Base-by-base conservation (phyloP, 2,113 vertebrate genomes). In the Uropsilus gracilis region DNA sequence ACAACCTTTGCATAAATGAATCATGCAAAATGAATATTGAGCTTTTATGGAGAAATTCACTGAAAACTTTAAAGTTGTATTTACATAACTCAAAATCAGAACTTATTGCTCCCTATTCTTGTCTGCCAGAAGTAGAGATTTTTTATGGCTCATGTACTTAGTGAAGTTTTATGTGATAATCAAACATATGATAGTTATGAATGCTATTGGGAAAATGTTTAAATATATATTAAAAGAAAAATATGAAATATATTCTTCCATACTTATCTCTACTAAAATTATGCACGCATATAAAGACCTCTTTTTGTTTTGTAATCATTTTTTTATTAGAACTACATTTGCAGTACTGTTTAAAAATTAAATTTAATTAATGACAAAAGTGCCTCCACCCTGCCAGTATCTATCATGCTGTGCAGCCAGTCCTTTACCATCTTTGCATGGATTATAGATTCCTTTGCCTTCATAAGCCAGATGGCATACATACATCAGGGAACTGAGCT, bases 41-140 rank as follows among this genome's bases (percentile, higher is more conserved):
- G 16, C 42, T 87, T 78, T 86, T 94, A 66, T 59, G 82, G 86
- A 75, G 69, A 86, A 69, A 69, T 48, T 96, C 22, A 83, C 24
- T 75, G 30, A 18, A 44, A 89, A 18, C 6, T 86, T 72, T 16
- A 66, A 44, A 37, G 13, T 64, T 82, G 20, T 6, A 42, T 76
- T 93, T 59, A 88, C 28, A 77, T 85, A 46, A 55, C 16, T 84
- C 16, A 72, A 81, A 91, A 75, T 81, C 81, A 81, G 37, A 20
- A 8, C 24, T 44, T 6, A 82, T 44, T 6, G 77, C 48, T 11
- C n/a, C 24, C 2, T 28, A 63, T 2, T 16, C 87, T 78, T 61
- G 42, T 73, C 90, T 78, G 18, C 8, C 18, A 59, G 63, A 50
- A 59, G 32, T 53, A 63, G 22, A 11, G 16, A 1, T 24, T 42